Conservation (phyloP, 2,888 invertebrate genomes). For the Lepidocyrtoides sp. region DNA sequence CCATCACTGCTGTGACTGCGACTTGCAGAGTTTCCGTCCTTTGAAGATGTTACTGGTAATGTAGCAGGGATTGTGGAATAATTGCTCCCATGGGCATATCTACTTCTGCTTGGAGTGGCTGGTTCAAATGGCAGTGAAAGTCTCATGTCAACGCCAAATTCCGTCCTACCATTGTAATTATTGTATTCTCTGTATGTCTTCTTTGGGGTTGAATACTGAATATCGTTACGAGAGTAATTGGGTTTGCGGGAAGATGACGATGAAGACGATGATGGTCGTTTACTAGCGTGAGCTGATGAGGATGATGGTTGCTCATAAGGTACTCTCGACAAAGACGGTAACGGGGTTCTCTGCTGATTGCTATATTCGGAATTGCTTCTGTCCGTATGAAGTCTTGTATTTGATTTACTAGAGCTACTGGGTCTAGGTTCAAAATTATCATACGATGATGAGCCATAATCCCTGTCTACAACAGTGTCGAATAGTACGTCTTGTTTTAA, state of each 20-base stretch:
- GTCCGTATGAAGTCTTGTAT: constrained; percentile 32
- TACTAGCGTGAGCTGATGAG: not conserved
- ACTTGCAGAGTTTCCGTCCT: not conserved
- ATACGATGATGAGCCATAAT: constrained; percentile 22
- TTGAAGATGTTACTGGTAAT: not conserved
- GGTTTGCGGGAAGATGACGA: constrained; percentile 10
- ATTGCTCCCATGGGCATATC: constrained; percentile 50
- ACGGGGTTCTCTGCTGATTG: constrained; percentile 15
- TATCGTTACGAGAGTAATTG: constrained; percentile 36
- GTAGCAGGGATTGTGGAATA: constrained; percentile 24
- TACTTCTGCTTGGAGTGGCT: constrained; percentile 33
- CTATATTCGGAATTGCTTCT: not conserved
- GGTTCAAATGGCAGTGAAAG: constrained; percentile 70
- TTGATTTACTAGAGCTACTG: constrained; percentile 65
- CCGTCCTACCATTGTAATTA: constrained; percentile 4
- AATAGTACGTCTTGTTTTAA: constrained; percentile 52
- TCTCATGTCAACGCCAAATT: constrained; percentile 50
- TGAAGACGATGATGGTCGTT: constrained; percentile 18
- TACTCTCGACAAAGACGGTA: constrained; percentile 30
- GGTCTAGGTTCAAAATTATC: constrained; percentile 69
- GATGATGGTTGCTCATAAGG: constrained; percentile 9
- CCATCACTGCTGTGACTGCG: constrained; percentile 1
- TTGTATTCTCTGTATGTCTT: constrained; percentile 46
- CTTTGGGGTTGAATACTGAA: constrained; percentile 22
- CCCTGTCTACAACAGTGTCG: constrained; percentile 34